Evolutionary conservation across 2,113 vertebrate species (phyloP), one percentile per base, ranked within the genome.

Genomic region (Forbesichthys papilliferus): DNA sequence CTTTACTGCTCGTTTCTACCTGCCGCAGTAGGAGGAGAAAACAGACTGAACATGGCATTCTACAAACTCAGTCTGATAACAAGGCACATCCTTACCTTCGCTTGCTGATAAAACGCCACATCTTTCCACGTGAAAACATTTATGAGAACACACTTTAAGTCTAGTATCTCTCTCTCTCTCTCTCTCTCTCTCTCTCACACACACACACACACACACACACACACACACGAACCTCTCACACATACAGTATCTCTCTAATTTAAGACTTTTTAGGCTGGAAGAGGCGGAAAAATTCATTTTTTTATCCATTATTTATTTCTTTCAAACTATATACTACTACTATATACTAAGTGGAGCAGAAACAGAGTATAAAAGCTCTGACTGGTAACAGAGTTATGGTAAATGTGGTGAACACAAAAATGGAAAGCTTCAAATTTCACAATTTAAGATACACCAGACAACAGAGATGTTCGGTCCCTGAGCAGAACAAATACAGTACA

Each of bases 211-310:
- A 53, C 12, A 11, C 9, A 27, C 64, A 59, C 18, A 71, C 33
- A 73, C 63, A 48, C 60, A 60, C 14, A 79, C 61, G 68, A 54
- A 81, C 54, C 69, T 70, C 73, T 76, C 42, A 53, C 69, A 80
- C 64, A 48, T 60, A 16, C 16, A 16, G 16, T 16, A 65, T 84
- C 60, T 77, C 69, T 63, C 61, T 61, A 75, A 74, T 72, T 73
- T 63, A 18, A 48, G 51, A 73, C 68, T 76, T 77, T 59, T 48
- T 49, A 51, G 56, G 67, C 75, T 62, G 77, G 68, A 52, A 20
- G 60, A 59, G 65, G 62, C 46, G 5, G 73, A 1, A 77, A 87
- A 86, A 84, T 83, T 80, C 77, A 47, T 81, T 73, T 67, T 73
- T 72, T 64, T 68, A 71, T 77, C 59, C 71, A 67, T 73, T 53